These are phyloP conservation scores for Micoletzkya japonica DNA, from an alignment of 2,888 invertebrate species.

Conservation along the genomic window DNA sequence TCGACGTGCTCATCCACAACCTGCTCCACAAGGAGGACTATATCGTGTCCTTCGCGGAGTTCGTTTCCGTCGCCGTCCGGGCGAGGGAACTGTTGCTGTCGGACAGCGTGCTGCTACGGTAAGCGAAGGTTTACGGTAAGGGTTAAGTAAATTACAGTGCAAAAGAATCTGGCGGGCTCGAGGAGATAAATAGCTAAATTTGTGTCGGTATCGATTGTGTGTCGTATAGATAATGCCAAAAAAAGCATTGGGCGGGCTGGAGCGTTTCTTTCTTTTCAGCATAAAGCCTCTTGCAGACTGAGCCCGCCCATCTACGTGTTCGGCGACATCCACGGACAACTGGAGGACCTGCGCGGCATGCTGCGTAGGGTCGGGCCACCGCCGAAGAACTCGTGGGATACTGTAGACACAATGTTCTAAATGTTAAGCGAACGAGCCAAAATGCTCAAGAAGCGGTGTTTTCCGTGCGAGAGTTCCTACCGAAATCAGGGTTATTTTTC, in stretches of 20 bases:
- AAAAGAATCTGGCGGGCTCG: too few species aligned
- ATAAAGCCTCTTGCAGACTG: slow-evolving; percentile 20
- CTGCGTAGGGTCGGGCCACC: slow-evolving; percentile 22
- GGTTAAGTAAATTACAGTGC: too few species aligned
- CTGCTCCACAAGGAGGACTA: too few species aligned
- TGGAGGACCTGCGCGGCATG: slow-evolving; percentile 78
- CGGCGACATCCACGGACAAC: slow-evolving; percentile 97
- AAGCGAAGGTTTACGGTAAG: background rate
- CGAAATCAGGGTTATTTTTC: too few species aligned
- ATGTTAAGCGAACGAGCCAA: too few species aligned
- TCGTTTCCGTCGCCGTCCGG: slow-evolving; percentile 38
- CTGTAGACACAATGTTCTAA: too few species aligned
- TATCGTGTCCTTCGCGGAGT: slow-evolving; percentile 35
- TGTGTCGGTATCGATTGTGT: too few species aligned
- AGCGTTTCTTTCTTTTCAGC: background rate
- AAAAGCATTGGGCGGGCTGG: background rate
- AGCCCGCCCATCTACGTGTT: slow-evolving; percentile 35
- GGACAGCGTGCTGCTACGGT: slow-evolving; percentile 34
- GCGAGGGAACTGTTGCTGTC: slow-evolving; percentile 37
- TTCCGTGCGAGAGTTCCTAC: too few species aligned
- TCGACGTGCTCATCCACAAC: too few species aligned
- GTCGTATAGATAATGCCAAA: too few species aligned
- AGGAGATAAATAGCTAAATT: too few species aligned
- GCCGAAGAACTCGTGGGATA: slow-evolving; percentile 76
- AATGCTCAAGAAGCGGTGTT: too few species aligned